Base-by-base conservation (phyloP, 2,888 invertebrate species). In the Thelaira solivaga region DNA sequence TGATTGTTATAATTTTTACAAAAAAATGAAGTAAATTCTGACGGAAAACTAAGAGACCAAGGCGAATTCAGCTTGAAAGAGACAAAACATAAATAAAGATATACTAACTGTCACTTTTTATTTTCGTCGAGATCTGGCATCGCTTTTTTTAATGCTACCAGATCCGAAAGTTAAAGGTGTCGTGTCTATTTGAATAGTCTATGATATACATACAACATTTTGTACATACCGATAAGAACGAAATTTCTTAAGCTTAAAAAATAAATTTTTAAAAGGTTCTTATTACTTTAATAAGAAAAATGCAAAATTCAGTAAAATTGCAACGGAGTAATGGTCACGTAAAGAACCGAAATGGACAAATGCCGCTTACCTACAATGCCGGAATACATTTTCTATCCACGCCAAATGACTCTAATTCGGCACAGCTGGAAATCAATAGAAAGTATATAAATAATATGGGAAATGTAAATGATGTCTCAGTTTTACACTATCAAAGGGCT, bases 391-490 rank as follows among this genome's bases (percentile, higher is more conserved):
- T 24, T 24, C 22, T 67, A 24, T 34, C 65, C 0, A 5, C 65
- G 22, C 64, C 51, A 51, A 65, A 65, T 29, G 41, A 29, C 13
- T 43, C 65, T 8, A 43, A 53, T 43, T 16, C 43, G 22, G 53
- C 43, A 29, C 64, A 65, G 51, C 53, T 67, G 43, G 53, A 67
- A 53, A n/a, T 67, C 43, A 67, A 67, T 43, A 53, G 53, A 31
- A 65, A 65, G n/a, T 65, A 31, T 16, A 7, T 43, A 43, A 67
- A 67, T 34, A 55, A 43, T 53, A 49, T 65, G 39, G 64, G 51
- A 10, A 51, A 65, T 29, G 24, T 67, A 24, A 67, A 67, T 53
- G 41, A 53, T 13, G 43, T 67, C 43, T 55, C 65, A 18, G 43
- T 67, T 24, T 20, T 67, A 8, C 65, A 67, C 22, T 67, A 53